phyloP scores from a whole-genome alignment of 1,140 invertebrate genomes.

The Drosophila pectinifera region DNA sequence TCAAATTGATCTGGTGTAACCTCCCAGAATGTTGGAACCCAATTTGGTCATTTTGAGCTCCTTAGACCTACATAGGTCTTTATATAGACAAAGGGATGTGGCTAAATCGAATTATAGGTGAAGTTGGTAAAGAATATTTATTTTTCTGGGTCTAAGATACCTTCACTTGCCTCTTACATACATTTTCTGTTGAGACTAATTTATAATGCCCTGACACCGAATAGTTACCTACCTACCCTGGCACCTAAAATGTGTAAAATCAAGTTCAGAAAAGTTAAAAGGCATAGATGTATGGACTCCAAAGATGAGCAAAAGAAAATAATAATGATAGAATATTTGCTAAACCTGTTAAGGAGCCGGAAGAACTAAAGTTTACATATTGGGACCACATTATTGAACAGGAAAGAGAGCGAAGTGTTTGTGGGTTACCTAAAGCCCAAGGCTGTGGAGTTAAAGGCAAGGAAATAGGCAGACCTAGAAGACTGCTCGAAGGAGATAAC shows the following conservation, averaged over 20 bases:
- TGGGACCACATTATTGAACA: slow-evolving; percentile 15
- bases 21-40: too few relatives aligned
- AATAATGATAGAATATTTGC: slow-evolving; percentile 44
- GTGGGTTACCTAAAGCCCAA: slow-evolving; percentile 58
- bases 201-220: too few relatives aligned
- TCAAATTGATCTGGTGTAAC: too few relatives aligned
- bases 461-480: slow-evolving; percentile 9
- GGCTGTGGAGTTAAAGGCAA: slow-evolving; percentile 30
- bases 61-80: too few relatives aligned
- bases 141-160: not conserved
- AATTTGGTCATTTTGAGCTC: too few relatives aligned
- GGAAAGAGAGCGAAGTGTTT: slow-evolving; percentile 38
- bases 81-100: too few relatives aligned
- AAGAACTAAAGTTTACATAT: not conserved
- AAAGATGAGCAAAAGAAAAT: slow-evolving; percentile 2
- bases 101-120: too few relatives aligned
- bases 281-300: slow-evolving; percentile 12
- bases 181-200: too few relatives aligned
- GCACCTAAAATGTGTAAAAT: not conserved
- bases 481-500: slow-evolving; percentile 1
- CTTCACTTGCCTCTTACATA: not conserved
- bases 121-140: not conserved
- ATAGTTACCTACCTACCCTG: too few relatives aligned
- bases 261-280: slow-evolving; percentile 39
- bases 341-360: slow-evolving; percentile 39